Conservation (phyloP, 2,113 vertebrate genomes). For the Gavialis gangeticus region DNA sequence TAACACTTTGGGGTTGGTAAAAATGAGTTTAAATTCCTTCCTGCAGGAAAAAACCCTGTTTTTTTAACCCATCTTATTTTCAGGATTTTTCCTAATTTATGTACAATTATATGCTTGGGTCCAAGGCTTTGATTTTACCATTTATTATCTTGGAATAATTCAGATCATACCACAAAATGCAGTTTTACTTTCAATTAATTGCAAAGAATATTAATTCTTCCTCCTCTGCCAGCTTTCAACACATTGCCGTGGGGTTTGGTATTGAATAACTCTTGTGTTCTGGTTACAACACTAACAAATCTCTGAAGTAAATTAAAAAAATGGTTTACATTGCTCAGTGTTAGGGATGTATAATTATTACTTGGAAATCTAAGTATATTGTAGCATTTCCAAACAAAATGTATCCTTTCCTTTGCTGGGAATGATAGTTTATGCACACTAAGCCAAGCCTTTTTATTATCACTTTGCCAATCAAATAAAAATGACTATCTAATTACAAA, state of each 20-base stretch:
- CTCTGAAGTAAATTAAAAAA: constrained; percentile 15
- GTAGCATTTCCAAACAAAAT: not conserved
- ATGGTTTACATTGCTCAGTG: not conserved
- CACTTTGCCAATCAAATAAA: not conserved
- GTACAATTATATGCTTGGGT: not conserved
- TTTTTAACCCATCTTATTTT: not conserved
- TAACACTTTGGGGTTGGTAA: not conserved
- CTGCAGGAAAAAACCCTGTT: not conserved
- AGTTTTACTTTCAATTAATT: constrained; percentile 11
- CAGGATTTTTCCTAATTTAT: constrained; percentile 17
- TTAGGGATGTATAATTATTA: constrained; percentile 16
- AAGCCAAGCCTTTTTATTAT: not conserved
- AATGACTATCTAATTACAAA: not conserved
- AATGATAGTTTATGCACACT: not conserved
- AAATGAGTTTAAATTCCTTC: not conserved
- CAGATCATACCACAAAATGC: not conserved
- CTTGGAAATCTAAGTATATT: not conserved
- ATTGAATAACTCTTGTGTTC: not conserved
- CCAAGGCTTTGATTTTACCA: not conserved
- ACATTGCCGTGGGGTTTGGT: not conserved
- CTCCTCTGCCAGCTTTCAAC: not conserved
- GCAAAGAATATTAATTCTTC: not conserved
- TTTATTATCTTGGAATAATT: not conserved
- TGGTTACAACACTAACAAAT: not conserved
- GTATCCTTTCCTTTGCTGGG: not conserved